phyloP scores from a whole-genome alignment of 2,113 vertebrate species.

The Lepisosteus oculatus region DNA sequence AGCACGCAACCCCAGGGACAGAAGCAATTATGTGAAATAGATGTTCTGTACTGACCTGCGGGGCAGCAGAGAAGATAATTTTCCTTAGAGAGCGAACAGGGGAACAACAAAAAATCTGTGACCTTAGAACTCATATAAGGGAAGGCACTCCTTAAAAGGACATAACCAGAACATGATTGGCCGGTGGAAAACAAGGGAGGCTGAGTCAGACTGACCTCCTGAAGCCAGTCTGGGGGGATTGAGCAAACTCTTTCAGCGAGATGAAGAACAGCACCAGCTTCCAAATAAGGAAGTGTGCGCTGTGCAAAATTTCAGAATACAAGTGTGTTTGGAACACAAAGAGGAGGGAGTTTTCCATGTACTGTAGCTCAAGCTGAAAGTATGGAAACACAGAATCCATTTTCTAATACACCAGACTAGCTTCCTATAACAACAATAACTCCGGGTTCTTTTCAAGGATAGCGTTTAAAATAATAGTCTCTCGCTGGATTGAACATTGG shows the following conservation, averaged over 20 bases:
- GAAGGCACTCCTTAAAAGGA: constrained; percentile 86
- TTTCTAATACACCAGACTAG: no score
- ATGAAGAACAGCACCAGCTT: constrained; percentile 77
- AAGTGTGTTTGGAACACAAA: constrained; percentile 40
- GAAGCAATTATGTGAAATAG: constrained; percentile 20
- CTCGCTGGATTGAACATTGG: no score
- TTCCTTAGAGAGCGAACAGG: constrained; percentile 41
- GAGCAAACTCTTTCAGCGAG: constrained; percentile 62
- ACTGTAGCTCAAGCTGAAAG: constrained; percentile 41
- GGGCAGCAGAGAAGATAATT: constrained; percentile 16
- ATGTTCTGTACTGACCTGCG: constrained; percentile 21
- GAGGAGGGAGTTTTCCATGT: constrained; percentile 19
- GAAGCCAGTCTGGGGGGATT: constrained; percentile 41
- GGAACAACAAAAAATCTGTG: constrained; percentile 38
- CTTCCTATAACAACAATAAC: no score
- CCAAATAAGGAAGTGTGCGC: constrained; percentile 89
- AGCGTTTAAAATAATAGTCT: no score
- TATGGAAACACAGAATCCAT: constrained; percentile 51
- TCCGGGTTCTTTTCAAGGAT: no score
- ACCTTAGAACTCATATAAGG: constrained; percentile 51
- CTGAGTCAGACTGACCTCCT: constrained; percentile 65
- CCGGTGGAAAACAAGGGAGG: constrained; percentile 44
- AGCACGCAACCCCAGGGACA: constrained; percentile 10
- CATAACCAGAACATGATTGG: constrained; percentile 68
- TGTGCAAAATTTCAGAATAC: constrained; percentile 73